A percentile compares a stretch with the other conserved stretches of the same genome.
These are phyloP conservation scores for Rallus limicola DNA, from an alignment of 2,113 vertebrate genomes.

Conservation along the genomic window DNA sequence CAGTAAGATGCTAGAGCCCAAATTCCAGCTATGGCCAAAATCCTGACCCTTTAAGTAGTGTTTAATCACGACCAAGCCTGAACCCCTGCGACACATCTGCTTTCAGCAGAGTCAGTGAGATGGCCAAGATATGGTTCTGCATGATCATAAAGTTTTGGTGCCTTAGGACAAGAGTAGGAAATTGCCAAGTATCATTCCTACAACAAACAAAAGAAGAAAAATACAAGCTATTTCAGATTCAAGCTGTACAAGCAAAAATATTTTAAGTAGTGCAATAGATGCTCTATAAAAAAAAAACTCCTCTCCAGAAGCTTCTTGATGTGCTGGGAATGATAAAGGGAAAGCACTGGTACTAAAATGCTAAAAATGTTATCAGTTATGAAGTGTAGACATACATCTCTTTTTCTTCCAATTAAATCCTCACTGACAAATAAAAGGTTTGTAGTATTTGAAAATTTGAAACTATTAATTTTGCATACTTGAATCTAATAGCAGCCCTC, in stretches of 20 bases:
- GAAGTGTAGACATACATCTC: background rate
- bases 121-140: background rate
- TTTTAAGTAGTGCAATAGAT: slow-evolving; percentile 40
- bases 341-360: background rate
- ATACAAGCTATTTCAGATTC: slow-evolving; percentile 26
- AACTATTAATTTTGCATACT: background rate
- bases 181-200: slow-evolving; percentile 14
- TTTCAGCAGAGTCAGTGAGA: background rate
- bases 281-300: slow-evolving; percentile 12
- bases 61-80: background rate
- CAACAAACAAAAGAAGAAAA: background rate
- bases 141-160: background rate
- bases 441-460: background rate
- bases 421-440: background rate
- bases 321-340: background rate
- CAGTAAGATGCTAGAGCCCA: background rate
- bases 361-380: background rate
- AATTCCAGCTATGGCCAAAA: background rate
- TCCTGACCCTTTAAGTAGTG: background rate
- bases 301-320: background rate
- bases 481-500: background rate
- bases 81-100: background rate
- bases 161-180: slow-evolving; percentile 20
- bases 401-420: background rate
- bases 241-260: slow-evolving; percentile 59